phyloP scores from a whole-genome alignment of 2,797 vertebrate genomes.

The Peromyscus aztecus region DNA sequence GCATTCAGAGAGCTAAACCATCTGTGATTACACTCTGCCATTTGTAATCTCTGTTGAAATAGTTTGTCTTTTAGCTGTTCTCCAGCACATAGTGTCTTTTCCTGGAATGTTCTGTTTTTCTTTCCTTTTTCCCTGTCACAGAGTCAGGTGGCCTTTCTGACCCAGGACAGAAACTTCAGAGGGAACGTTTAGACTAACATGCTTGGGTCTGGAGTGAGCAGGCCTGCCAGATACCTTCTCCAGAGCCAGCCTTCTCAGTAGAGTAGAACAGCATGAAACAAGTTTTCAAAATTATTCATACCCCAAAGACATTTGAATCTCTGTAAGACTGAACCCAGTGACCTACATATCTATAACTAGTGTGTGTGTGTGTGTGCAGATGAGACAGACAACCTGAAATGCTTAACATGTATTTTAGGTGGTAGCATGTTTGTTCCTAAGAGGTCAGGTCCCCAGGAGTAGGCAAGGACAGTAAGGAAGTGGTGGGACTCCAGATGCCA shows the following conservation, averaged over 20 bases:
- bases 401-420: not conserved
- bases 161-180: not conserved
- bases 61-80: not conserved
- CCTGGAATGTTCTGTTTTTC: not conserved
- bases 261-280: not conserved
- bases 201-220: not conserved
- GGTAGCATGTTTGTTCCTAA: no score
- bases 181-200: not conserved
- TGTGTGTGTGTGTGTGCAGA: no score
- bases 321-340: not conserved
- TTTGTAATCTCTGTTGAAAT: not conserved
- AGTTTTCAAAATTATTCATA: not conserved
- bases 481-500: no score
- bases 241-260: not conserved
- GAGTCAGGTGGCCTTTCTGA: not conserved
- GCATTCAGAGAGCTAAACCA: not conserved
- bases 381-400: not conserved
- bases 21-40: not conserved
- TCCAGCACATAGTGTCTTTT: not conserved
- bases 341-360: not conserved
- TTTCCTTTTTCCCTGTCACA: not conserved
- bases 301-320: not conserved
- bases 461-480: no score
- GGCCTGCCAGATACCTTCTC: not conserved
- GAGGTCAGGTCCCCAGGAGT: no score